Base-by-base conservation (phyloP, 1,140 invertebrate genomes). In the Trinorchestia longiramus region DNA sequence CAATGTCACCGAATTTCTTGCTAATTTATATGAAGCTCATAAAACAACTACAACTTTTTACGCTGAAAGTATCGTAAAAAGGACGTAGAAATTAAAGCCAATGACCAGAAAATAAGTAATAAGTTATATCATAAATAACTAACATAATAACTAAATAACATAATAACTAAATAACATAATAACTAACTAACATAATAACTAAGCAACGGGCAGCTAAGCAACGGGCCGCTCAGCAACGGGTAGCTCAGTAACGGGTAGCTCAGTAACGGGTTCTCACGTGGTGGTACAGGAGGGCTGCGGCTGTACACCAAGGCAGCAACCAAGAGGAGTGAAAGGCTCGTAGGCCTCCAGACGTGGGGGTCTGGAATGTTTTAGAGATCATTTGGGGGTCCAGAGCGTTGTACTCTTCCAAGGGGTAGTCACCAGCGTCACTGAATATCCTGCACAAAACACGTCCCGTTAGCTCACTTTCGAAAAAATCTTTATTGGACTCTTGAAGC, bases 381-480 rank as follows among this genome's bases (percentile, higher is more conserved):
- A 92, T 92, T 43, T 92, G 90, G 23, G 90, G 90, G 41, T 44
- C 90, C 43, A 92, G 43, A 8, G 43, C 92, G 92, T 94, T 94
- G 92, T 94, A 94, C 92, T 94, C 92, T 94, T 94, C 92, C 43
- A 43, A 44, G 11, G 92, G 92, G 92, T 94, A 94, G 92, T 94
- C 92, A 8, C 92, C 92, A 6, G 92, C 40, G 44, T 94, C 92
- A 44, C 92, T 94, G 92, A 45, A 94, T 94, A 94, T 94, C 92
- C 92, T 94, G 92, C 44, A 43, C 62, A 36, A 28, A 23, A 77
- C 11, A 77, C 62, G 62, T 19, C 62, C 1, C 62, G 62, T 19
- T 36, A 77, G 11, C 47, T 19, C 19, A 53, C 6, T 53, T 11
- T 11, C 19, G 47, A 53, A 53, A 53, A 53, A 6, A 19, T 53